Evolutionary conservation across 2,888 invertebrate species (phyloP), one percentile per base, ranked within the genome.

Genomic region (Pterostichus niger): DNA sequence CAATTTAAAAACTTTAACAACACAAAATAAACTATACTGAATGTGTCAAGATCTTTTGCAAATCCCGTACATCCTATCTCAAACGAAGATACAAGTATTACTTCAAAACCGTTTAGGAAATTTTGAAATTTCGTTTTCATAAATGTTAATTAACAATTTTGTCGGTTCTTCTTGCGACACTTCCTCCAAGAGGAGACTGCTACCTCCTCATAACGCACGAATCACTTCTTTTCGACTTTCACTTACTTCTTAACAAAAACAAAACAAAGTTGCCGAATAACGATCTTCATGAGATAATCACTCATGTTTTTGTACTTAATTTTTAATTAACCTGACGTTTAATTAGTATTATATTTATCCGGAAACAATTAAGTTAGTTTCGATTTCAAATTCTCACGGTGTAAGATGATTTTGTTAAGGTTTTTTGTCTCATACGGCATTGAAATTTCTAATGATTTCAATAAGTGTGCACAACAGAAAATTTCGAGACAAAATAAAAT

Each of bases 161-260:
- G 52, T 52, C 75, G 49, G 24, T 10, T 11, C 52, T 75, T 11
- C 75, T 75, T 75, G 35, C 75, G 33, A 17, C 75, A 75, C 49
- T 31, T 52, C 75, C 49, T 52, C 52, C 33, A 5, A 4, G 71
- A 33, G 7, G 64, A 64, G 35, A 7, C 9, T 61, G 7, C 31
- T 75, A 10, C 52, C 75, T 31, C 1, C 33, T 75, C 75, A 75
- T 73, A 75, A 7, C 11, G 75, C 54, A 75, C 75, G 11, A n/a
- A n/a, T 31, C 44, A 44, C 68, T 40, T 40, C 17, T 71, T 40
- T 17, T 15, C 44, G 31, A 71, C 68, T 71, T 71, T 71, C 68
- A 44, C 68, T 71, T 15, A 40, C 40, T 40, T 40, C 44, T 11
- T 24, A 24, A 15, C 64, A 56, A 56, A 56, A 56, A 56, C 56